phyloP scores from a whole-genome alignment of 2,113 vertebrate species.

The Syngnathus typhle region DNA sequence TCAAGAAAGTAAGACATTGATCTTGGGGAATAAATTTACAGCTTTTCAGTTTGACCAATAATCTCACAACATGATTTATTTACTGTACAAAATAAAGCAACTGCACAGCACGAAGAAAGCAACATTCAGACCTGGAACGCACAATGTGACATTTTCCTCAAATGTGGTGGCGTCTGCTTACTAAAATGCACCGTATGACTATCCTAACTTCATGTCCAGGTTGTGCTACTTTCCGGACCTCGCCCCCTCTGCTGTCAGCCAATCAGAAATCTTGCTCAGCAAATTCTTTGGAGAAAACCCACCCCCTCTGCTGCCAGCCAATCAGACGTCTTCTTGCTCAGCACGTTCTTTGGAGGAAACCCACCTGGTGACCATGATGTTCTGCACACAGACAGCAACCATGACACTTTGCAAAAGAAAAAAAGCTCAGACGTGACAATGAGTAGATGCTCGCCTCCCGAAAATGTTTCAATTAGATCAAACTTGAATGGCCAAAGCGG shows the following conservation, averaged over 20 bases:
- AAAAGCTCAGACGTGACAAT: too few relatives aligned
- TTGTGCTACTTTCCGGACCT: not conserved
- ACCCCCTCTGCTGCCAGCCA: constrained; percentile 48
- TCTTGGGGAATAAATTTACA: too few relatives aligned
- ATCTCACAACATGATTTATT: too few relatives aligned
- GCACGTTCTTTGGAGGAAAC: constrained; percentile 86
- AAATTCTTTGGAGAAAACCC: constrained; percentile 89
- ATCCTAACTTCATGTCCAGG: too few relatives aligned
- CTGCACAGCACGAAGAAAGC: too few relatives aligned
- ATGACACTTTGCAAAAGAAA: not conserved
- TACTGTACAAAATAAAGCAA: too few relatives aligned
- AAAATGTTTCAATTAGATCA: too few relatives aligned
- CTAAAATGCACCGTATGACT: not conserved
- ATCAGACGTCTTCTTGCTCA: constrained; percentile 81
- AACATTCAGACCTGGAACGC: not conserved
- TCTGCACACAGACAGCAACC: constrained; percentile 62
- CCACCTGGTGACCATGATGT: constrained; percentile 86
- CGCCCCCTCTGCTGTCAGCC: not conserved
- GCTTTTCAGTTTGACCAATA: too few relatives aligned
- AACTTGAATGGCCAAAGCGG: too few relatives aligned
- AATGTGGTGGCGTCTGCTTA: not conserved
- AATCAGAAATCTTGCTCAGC: constrained; percentile 73
- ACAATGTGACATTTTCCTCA: not conserved
- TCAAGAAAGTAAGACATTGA: too few relatives aligned
- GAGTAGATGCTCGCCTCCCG: too few relatives aligned